Conservation (phyloP, 2,113 vertebrate genomes). For the Paedocypris sp. region DNA sequence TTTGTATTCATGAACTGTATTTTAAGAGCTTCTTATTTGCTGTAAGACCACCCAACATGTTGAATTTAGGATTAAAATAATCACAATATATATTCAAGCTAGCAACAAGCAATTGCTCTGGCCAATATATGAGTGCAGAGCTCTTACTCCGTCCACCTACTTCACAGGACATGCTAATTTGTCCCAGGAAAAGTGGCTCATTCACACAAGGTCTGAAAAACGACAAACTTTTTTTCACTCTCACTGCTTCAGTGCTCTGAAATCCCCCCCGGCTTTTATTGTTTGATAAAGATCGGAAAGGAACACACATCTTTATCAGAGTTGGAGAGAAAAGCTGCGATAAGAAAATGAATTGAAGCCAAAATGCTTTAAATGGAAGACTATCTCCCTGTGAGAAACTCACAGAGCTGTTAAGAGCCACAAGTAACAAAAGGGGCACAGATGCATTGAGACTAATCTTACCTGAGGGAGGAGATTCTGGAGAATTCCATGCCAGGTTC, state of each 20-base stretch:
- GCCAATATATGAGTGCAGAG: no score
- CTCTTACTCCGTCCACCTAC: background rate
- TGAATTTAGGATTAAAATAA: no score
- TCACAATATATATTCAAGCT: no score
- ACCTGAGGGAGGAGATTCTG: background rate
- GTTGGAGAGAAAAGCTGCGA: conserved; percentile 5
- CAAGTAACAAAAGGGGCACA: background rate
- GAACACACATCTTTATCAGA: background rate
- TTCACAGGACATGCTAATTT: conserved; percentile 19
- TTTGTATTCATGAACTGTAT: no score
- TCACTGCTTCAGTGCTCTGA: background rate
- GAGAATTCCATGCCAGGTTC: conserved; percentile 13
- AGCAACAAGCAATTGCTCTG: no score
- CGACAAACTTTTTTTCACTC: background rate
- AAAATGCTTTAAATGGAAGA: conserved; percentile 18
- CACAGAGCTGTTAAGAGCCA: conserved; percentile 14
- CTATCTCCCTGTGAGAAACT: conserved; percentile 12
- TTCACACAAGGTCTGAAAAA: background rate
- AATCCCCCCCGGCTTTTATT: conserved; percentile 5
- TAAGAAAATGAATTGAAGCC: conserved; percentile 9
- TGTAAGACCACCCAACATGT: no score
- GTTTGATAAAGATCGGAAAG: conserved; percentile 26
- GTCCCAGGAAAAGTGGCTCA: conserved; percentile 7
- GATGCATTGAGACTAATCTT: background rate
- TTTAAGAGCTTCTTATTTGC: no score